phyloP scores from a whole-genome alignment of 53 echinoderm and acorn worm species.

The Stichopus horrens region DNA sequence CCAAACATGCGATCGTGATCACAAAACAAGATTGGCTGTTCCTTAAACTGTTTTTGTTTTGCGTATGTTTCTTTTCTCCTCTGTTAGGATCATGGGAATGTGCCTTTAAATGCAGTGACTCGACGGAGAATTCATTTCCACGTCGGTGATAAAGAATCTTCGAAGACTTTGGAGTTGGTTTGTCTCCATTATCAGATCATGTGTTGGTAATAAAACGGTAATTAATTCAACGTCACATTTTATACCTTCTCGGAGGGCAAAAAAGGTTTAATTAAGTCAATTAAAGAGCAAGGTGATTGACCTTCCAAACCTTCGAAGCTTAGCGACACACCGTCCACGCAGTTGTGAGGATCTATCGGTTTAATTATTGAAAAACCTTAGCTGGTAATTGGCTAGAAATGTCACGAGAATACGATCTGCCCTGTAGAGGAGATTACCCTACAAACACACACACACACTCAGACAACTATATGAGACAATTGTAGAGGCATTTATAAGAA shows the following conservation, averaged over 20 bases:
- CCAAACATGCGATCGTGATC: background rate
- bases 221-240: conserved; percentile 24
- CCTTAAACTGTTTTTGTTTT: background rate
- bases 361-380: conserved; percentile 18
- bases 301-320: background rate
- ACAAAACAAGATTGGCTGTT: background rate
- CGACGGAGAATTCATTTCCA: background rate
- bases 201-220: conserved; percentile 53
- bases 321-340: conserved; percentile 3
- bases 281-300: background rate
- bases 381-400: conserved; percentile 15
- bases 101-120: background rate
- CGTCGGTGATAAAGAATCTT: background rate
- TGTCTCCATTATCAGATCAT: conserved; percentile 36
- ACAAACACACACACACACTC: background rate
- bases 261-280: conserved; percentile 12
- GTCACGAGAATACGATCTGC: background rate
- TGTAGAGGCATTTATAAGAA: no score
- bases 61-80: background rate
- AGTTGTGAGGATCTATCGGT: background rate
- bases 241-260: conserved; percentile 38
- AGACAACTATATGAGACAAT: background rate
- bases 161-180: background rate
- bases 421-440: conserved; percentile 35
- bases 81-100: background rate